Evolutionary conservation across 2,113 vertebrate genomes (phyloP), one percentile per base, ranked within the genome.

Genomic region (Phaethon lepturus): DNA sequence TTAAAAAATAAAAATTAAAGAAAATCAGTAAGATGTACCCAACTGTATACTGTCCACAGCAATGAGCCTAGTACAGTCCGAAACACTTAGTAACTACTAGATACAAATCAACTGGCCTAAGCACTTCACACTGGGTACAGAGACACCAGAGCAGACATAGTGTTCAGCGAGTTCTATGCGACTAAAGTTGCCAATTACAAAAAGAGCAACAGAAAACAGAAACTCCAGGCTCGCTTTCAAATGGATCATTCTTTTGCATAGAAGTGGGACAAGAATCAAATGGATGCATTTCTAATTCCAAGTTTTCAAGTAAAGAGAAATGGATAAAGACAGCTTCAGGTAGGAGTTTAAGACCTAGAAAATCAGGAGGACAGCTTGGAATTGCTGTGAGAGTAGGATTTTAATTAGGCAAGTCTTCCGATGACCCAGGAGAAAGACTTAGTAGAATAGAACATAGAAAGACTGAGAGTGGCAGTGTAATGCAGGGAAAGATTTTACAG

Each of bases 121-220:
- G 17, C 47, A 22, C 33, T 45, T 49, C 11, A 78, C 60, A 9
- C 1, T 15, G 42, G 58, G 63, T 44, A 76, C 55, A 82, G 55
- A 62, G 44, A 20, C 29, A 18, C 42, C 31, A 68, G 29, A 82
- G 38, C 13, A 71, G n/a, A 38, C 31, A 73, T 56, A 24, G 50
- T 17, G 4, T 6, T 24, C 52, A 12, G 11, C 0, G 0, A 85
- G 35, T 59, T 55, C 53, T 44, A 13, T 0, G 1, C 87, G 64
- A 47, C 11, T 45, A 1, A 35, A 40, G 44, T 75, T 90, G 72
- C 68, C 35, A 72, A 25, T 67, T 75, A n/a, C 28, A 40, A 79
- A 14, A 63, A 62, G 24, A 44, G n/a, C 33, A 58, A 60, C 25
- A 66, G 29, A 40, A 73, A 86, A 77, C 29, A 82, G 25, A 62